These are phyloP conservation scores for Pandemis corylana DNA, from an alignment of 2,888 invertebrate species.

Conservation along the genomic window DNA sequence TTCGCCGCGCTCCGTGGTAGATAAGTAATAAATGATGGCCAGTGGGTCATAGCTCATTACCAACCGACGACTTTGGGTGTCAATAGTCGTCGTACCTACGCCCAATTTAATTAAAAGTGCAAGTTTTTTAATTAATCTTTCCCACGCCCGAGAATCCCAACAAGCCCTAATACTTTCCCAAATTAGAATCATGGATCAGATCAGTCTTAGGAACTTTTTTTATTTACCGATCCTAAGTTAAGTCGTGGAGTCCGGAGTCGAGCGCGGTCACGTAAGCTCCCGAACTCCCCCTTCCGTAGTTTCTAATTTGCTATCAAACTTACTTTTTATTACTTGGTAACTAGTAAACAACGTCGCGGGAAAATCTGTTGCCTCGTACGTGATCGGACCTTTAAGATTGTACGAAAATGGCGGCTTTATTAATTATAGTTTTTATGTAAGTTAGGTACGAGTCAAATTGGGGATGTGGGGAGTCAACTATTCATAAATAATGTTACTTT, in stretches of 20 bases:
- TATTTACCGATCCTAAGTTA: constrained; percentile 30
- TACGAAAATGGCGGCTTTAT: constrained; percentile 27
- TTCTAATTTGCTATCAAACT: constrained; percentile 77
- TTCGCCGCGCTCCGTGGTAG: too few relatives aligned
- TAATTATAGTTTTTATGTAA: constrained; percentile 25
- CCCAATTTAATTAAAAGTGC: neutral
- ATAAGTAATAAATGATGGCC: too few relatives aligned
- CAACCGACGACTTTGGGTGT: neutral
- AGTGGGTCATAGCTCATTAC: too few relatives aligned
- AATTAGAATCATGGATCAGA: constrained; percentile 39
- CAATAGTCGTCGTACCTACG: neutral
- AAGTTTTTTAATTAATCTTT: constrained; percentile 6
- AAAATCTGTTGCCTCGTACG: constrained; percentile 48
- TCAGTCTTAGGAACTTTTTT: constrained; percentile 32
- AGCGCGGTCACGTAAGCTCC: constrained; percentile 69
- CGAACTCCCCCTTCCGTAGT: constrained; percentile 58
- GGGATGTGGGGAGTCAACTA: neutral
- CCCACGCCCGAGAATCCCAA: neutral
- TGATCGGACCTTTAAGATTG: constrained; percentile 34
- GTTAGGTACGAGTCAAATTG: neutral
- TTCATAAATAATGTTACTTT: neutral
- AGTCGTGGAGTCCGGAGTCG: constrained; percentile 47
- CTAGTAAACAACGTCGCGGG: constrained; percentile 66
- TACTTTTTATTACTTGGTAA: constrained; percentile 78
- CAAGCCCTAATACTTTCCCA: constrained; percentile 10